Base-by-base conservation (phyloP, 2,113 vertebrate genomes). In the Setophaga kirtlandii region DNA sequence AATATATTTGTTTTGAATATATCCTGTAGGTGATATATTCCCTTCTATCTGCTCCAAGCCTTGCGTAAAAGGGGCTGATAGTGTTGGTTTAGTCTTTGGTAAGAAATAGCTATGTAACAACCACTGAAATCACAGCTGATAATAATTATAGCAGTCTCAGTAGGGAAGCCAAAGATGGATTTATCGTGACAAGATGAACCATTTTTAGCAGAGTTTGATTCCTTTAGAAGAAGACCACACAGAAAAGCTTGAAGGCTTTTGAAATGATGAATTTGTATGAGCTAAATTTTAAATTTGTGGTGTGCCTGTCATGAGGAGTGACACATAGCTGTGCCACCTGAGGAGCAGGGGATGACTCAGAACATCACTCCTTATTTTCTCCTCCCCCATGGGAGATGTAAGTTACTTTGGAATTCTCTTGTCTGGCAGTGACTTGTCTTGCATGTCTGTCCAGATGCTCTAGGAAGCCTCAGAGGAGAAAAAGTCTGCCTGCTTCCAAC, bases 361-460 rank as follows among this genome's bases (percentile, higher is more conserved):
- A 94, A 42, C 47, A 82, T 44, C 33, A 6, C 39, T 6, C 37
- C 37, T 39, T 39, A 2, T 56, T 83, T 68, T 68, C 63, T 77
- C 76, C 53, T 78, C 14, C 47, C 25, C 56, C 18, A 23, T 9
- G 42, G 58, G 90, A 87, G 62, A 39, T 10, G 28, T 79, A 82
- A 82, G 37, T 87, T 85, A 85, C 74, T 84, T 85, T 79, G 78
- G 91, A 64, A 41, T 84, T 75, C 70, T 87, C 82, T 76, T 87
- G 44, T n/a, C 53, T 47, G 91, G 88, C 44, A 84, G 33, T 64
- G 64, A 53, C 65, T 85, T 90, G 74, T 87, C 78, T 79, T 60
- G 62, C 21, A 13, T 76, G 58, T 87, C 69, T 91, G 69, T 88
- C 78, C 92, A 94, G 70, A 88, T 94, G 85, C 62, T 90, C 62